A percentile compares a stretch with the other conserved stretches of the same genome.
Evolutionary conservation across 2,888 invertebrate genomes (phyloP).

Genomic region (Acheta domesticus): DNA sequence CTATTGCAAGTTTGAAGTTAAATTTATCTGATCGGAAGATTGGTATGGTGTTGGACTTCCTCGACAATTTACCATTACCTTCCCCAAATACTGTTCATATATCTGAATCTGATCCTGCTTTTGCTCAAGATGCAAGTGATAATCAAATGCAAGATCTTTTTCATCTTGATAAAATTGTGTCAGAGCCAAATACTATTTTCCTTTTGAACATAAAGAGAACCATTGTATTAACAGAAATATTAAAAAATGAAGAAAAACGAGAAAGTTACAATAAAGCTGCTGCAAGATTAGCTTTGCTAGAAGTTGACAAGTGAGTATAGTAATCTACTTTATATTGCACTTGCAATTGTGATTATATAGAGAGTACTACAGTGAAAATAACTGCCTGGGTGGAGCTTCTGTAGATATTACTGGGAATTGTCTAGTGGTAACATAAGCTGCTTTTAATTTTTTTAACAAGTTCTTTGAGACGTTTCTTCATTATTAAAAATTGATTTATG

Average conservation of each 20-base stretch:
- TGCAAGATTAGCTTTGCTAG: slow-evolving; percentile 48
- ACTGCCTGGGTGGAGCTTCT: background rate
- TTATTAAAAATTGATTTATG: no score
- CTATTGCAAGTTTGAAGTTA: slow-evolving; percentile 66
- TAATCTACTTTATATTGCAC: background rate
- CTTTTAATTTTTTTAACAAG: background rate
- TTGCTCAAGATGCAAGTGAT: slow-evolving; percentile 26
- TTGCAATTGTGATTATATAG: background rate
- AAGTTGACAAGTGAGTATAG: slow-evolving; percentile 45
- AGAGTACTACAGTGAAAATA: background rate
- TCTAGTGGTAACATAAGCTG: background rate
- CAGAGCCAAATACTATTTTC: slow-evolving; percentile 35
- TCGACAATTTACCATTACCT: slow-evolving; percentile 52
- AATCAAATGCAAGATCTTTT: slow-evolving; percentile 31
- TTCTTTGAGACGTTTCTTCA: no score
- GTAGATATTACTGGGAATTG: background rate
- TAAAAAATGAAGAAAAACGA: slow-evolving; percentile 27
- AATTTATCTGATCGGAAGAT: slow-evolving; percentile 73
- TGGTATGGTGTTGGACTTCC: slow-evolving; percentile 62
- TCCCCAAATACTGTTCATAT: slow-evolving; percentile 42
- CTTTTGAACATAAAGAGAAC: slow-evolving; percentile 31
- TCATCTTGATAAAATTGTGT: slow-evolving; percentile 34
- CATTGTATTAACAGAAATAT: slow-evolving; percentile 34
- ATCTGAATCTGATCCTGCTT: slow-evolving; percentile 33
- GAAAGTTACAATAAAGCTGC: slow-evolving; percentile 46